A percentile compares a stretch with the other conserved stretches of the same genome.
Evolutionary conservation across 2,797 vertebrate genomes (phyloP).

Genomic region (Okamejei kenojei): DNA sequence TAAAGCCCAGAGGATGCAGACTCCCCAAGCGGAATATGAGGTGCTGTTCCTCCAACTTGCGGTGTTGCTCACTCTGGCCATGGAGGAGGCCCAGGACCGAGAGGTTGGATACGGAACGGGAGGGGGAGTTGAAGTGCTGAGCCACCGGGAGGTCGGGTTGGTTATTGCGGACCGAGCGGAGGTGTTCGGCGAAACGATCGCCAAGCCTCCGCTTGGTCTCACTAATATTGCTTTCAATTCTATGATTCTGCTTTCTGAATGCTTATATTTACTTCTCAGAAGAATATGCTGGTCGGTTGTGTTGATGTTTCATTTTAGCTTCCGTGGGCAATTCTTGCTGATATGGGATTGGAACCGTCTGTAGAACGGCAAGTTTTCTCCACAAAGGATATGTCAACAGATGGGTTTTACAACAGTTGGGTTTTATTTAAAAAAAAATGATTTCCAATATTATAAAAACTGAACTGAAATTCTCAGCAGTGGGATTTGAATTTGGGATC

Average conservation of each 20-base stretch:
- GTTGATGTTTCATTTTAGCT: not conserved
- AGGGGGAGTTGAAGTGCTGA: no score
- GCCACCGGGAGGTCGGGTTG: no score
- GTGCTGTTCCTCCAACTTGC: no score
- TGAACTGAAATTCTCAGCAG: not conserved
- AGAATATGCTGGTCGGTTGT: no score
- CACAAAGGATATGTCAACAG: not conserved
- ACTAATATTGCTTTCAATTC: not conserved
- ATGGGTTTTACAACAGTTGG: not conserved
- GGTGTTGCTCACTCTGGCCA: no score
- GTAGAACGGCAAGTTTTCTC: not conserved
- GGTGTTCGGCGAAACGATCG: no score
- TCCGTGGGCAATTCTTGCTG: not conserved
- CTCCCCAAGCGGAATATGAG: no score
- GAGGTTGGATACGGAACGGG: no score
- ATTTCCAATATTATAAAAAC: not conserved
- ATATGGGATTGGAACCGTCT: not conserved
- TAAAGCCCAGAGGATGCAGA: no score
- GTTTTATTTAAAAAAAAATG: not conserved
- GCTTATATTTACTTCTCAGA: not conserved
- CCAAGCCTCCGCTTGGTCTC: no score
- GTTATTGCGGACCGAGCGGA: no score
- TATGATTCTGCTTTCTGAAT: not conserved
- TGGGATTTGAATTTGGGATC: not conserved
- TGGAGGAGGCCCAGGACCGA: no score